Evolutionary conservation across 2,113 vertebrate species (phyloP), one percentile per base, ranked within the genome.

Genomic region (Gavialis gangeticus): DNA sequence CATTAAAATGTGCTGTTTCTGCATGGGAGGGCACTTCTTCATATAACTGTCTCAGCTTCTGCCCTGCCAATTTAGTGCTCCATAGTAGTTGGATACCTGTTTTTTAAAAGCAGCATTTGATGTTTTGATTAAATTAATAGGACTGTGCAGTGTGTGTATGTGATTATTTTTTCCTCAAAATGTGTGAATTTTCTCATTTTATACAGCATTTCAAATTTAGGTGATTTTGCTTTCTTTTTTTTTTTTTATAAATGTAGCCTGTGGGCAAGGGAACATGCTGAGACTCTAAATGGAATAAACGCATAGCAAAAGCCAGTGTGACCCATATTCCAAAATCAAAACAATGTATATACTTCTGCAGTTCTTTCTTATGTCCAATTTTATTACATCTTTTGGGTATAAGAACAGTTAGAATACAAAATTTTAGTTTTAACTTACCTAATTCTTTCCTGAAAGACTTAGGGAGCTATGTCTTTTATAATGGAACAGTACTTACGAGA

Each of bases 211-310:
- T 30, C 37, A 73, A 73, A 22, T 12, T 73, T 37, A 73, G 12
- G 30, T 13, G 19, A 2, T 28, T 63, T 22, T 16, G 8, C 27
- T 64, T 24, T n/a, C 63, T 15, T 28, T 62, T 24, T 62, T 24
- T 24, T 66, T n/a, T 30, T 73, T 67, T 63, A 84, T 71, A 84
- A 25, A 77, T 25, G 84, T 69, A 75, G 77, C 30, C 55, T 59
- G 60, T 64, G 69, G 91, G 85, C 34, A 76, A 67, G 16, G 79
- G 64, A 75, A 80, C n/a, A 92, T 91, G 66, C 78, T 95, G 76
- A 80, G 82, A 79, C 58, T 64, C 57, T 80, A 64, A 84, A 21
- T 1, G 82, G 79, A 85, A 82, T 67, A 84, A 93, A 84, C 56
- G n/a, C 8, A 2, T 64, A 27, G 56, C 79, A 30, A 79, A 94